Base-by-base conservation (phyloP, 2,888 invertebrate species). In the Herminia tarsipennalis region DNA sequence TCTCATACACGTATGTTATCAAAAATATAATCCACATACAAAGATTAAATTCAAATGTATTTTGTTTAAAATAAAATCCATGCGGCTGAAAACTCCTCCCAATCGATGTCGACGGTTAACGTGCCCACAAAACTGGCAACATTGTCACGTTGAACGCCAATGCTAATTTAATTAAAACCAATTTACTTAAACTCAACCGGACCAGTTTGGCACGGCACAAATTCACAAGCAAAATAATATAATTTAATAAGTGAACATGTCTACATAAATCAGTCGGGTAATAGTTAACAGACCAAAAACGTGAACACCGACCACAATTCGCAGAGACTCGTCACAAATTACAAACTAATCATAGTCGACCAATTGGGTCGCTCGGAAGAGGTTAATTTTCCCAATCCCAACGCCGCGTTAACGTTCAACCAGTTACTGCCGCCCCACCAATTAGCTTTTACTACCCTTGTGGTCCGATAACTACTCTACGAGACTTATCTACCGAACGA, bases 361-460 rank as follows among this genome's bases (percentile, higher is more conserved):
- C 83, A 82, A 87, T 84, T 81, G 83, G 76, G 74, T 76, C 69
- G 76, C 80, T 74, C 77, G 83, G 83, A 87, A 83, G 84, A 84
- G 86, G 86, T 87, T 84, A 86, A 85, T 86, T 86, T 84, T 81
- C 78, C 77, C 83, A 85, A 84, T 87, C 81, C 82, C 79, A 73
- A 68, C 63, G 73, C 74, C 71, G 74, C 77, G 72, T 75, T 78
- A 80, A 78, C 77, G 78, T 61, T 70, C 63, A 66, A 63, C 66
- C 68, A 65, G 75, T 81, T 75, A 83, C 82, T 78, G 74, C 86
- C 83, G 71, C 82, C 83, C 82, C 76, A 68, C 83, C 88, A 88
- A 88, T 88, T 88, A 89, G 87, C 88, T 83, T 87, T 88, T 86
- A 88, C 86, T 85, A 76, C 86, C 79, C 83, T 84, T 83, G 83